Conservation (phyloP, 2,113 vertebrate genomes). For the Atractosteus spatula region DNA sequence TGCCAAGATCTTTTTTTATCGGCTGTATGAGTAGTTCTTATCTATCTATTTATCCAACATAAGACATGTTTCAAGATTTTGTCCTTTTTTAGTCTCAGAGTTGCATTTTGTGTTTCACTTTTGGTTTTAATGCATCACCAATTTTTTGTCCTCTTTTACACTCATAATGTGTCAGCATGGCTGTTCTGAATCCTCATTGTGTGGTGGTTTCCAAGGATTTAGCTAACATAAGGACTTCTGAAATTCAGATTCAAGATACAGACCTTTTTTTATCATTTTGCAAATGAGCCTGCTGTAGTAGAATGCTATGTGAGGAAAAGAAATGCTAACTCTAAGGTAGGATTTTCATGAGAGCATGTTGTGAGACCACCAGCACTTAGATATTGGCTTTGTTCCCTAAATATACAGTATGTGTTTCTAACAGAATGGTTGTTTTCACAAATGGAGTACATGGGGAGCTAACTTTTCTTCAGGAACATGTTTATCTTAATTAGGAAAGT, state of each 20-base stretch:
- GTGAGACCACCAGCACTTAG: conserved; percentile 67
- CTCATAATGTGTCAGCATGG: too few relatives aligned
- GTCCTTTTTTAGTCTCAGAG: background rate
- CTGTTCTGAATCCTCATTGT: too few relatives aligned
- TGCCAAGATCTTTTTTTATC: background rate
- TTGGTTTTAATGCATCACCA: too few relatives aligned
- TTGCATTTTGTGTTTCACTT: too few relatives aligned
- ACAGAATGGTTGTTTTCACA: conserved; percentile 70
- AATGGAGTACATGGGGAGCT: conserved; percentile 67
- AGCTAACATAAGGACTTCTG: too few relatives aligned
- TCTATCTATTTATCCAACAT: too few relatives aligned
- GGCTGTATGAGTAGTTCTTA: background rate
- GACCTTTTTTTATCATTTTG: conserved; percentile 15
- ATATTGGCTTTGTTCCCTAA: conserved; percentile 61
- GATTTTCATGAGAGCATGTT: conserved; percentile 65
- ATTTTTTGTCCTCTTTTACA: too few relatives aligned
- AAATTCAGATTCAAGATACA: too few relatives aligned
- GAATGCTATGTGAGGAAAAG: conserved; percentile 34
- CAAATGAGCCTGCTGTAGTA: conserved; percentile 30
- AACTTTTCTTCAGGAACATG: conserved; percentile 74
- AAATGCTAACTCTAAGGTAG: conserved; percentile 42
- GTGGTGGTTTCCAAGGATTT: too few relatives aligned
- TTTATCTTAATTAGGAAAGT: conserved; percentile 85
- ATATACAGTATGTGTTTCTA: conserved; percentile 63
- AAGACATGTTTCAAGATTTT: conserved; percentile 2